Conservation (phyloP, 1,140 invertebrate species). For the Riptortus pedestris region DNA sequence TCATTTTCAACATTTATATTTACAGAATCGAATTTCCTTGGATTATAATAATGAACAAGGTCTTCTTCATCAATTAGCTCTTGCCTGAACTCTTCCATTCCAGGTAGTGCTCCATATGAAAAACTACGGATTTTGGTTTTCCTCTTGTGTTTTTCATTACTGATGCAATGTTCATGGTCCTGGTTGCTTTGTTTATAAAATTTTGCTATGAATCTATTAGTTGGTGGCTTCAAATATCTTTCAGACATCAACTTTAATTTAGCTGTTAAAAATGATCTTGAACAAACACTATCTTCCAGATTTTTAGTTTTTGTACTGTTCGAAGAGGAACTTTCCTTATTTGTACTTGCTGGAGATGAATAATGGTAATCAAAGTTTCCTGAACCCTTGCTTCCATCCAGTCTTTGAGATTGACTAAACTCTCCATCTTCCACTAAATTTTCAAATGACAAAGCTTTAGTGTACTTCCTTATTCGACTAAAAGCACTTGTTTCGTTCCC, state of each 20-base stretch:
- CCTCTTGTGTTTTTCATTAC: conserved; percentile 38
- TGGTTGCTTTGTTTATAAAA: conserved; percentile 43
- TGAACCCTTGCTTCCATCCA: neutral
- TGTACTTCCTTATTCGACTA: conserved; percentile 14
- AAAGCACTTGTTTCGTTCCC: conserved; percentile 3
- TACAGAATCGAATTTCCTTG: conserved; percentile 6
- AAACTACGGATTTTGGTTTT: conserved; percentile 57
- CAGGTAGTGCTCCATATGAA: conserved; percentile 61
- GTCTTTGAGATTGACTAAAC: neutral
- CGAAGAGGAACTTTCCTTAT: neutral
- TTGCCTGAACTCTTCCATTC: conserved; percentile 57
- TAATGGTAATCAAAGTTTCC: neutral
- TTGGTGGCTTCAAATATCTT: conserved; percentile 51
- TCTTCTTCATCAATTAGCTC: conserved; percentile 42
- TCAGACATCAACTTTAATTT: conserved; percentile 61
- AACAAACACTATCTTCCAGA: conserved; percentile 16
- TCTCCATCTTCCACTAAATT: conserved; percentile 20
- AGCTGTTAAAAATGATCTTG: conserved; percentile 46
- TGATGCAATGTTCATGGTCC: conserved; percentile 35
- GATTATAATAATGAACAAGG: conserved; percentile 12
- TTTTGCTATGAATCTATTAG: conserved; percentile 55
- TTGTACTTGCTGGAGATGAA: neutral
- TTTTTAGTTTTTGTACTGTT: conserved; percentile 5
- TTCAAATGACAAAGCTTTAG: conserved; percentile 23
- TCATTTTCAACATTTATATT: conserved; percentile 35